A percentile compares a stretch with the other conserved stretches of the same genome.
phyloP scores from a whole-genome alignment of 2,113 vertebrate genomes.

The Cynopterus brachyotis region DNA sequence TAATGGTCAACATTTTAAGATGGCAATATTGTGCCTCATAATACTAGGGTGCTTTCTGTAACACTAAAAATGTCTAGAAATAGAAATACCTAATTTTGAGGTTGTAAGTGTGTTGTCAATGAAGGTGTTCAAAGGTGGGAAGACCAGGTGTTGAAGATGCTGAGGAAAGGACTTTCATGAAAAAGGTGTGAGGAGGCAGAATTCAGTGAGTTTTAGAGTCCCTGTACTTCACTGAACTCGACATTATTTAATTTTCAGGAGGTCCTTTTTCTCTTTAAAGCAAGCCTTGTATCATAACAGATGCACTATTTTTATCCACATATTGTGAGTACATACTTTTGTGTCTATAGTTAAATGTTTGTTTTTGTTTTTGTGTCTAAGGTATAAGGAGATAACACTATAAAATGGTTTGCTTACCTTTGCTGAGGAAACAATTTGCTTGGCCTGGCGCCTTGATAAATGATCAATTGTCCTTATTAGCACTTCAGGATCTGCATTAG shows the following conservation, averaged over 20 bases:
- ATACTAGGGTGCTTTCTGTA: background rate
- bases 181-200: background rate
- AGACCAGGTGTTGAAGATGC: background rate
- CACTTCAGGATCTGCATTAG: slow-evolving; percentile 89
- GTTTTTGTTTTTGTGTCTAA: fast-evolving
- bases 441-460: slow-evolving; percentile 90
- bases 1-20: background rate
- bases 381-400: background rate
- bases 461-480: slow-evolving; percentile 87
- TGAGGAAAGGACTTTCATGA: background rate
- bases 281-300: background rate
- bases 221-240: background rate
- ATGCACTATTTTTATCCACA: background rate
- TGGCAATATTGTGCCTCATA: background rate
- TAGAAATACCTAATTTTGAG: background rate
- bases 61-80: background rate
- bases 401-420: slow-evolving; percentile 84
- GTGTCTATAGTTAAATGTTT: fast-evolving
- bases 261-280: background rate
- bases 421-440: slow-evolving; percentile 93
- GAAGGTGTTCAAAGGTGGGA: background rate
- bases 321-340: background rate
- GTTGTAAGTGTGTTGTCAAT: background rate
- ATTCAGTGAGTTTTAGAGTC: background rate
- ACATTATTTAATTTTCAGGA: background rate